These are phyloP conservation scores for Protaetia brevitarsis DNA, from an alignment of 1,140 invertebrate species.

Conservation along the genomic window DNA sequence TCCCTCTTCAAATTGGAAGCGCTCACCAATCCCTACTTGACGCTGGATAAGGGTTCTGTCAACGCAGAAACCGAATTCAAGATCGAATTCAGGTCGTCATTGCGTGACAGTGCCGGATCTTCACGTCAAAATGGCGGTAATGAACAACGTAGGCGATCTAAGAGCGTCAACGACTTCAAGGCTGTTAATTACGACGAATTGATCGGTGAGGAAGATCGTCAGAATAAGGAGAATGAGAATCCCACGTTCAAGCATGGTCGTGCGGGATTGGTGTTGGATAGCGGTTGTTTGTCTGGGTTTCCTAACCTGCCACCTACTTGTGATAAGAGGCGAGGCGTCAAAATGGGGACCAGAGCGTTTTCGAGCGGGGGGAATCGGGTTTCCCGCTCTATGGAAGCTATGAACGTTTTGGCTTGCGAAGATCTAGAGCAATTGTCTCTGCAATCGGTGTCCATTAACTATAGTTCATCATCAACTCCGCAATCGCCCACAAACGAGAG, in stretches of 20 bases:
- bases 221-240: conserved; percentile 70
- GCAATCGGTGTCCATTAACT: conserved; percentile 43
- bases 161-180: conserved; percentile 41
- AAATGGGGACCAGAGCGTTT: conserved; percentile 69
- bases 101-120: conserved; percentile 27
- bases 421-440: conserved; percentile 43
- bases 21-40: conserved; percentile 34
- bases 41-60: conserved; percentile 34
- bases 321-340: conserved; percentile 60
- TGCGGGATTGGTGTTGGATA: conserved; percentile 44
- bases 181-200: conserved; percentile 25
- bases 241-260: conserved; percentile 48
- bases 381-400: conserved; percentile 48
- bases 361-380: conserved; percentile 40
- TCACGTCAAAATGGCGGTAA: not conserved
- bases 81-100: conserved; percentile 39
- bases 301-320: conserved; percentile 30
- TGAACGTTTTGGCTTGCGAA: conserved; percentile 40
- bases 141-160: conserved; percentile 35
- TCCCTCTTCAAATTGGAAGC: conserved; percentile 45
- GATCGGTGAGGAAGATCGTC: conserved; percentile 53
- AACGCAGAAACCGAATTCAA: conserved; percentile 44
- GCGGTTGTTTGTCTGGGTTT: conserved; percentile 47
- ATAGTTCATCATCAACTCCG: conserved; percentile 42
- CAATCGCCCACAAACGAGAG: conserved; percentile 29